Evolutionary conservation across 2,797 vertebrate species (phyloP), one percentile per base, ranked within the genome.

Genomic region (Champsocephalus esox): DNA sequence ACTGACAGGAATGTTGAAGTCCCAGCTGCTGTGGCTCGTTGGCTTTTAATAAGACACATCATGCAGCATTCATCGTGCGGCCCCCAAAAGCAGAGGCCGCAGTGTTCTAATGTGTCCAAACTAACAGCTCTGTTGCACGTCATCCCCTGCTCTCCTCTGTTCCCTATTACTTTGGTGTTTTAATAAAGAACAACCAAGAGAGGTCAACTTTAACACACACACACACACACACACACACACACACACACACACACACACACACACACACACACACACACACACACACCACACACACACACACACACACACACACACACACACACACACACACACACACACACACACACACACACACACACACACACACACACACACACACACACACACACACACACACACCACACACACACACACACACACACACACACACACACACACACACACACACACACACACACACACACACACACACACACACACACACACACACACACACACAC

Each of bases 21-120:
- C 81, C 84, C 82, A 90, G 90, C 90, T 92, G 88, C 88, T 82
- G 85, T 49, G 71, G 81, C 67, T 80, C 83, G 84, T 84, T 88
- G 87, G 89, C 79, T 85, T 89, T 90, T 90, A 92, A 91, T 90
- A 91, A 91, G 80, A 91, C 77, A 68, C 87, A 91, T 93, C 86
- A 86, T 84, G 81, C 81, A 87, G 87, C 76, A 85, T 88, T 89
- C 83, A 89, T 80, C 49, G 62, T 51, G 32, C 46, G 24, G 55
- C 75, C 70, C 75, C 73, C 51, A 77, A 77, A 78, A 83, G 49
- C 44, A 79, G 71, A 82, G 78, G 69, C 70, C 70, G 48, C 62
- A 66, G 60, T 55, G 71, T 84, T 21, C 62, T 50, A 49, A 78
- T 78, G 73, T 68, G 70, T 76, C 63, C 60, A 79, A 73, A 84